These are phyloP conservation scores for Bubo blakistoni DNA, from an alignment of 2,113 vertebrate species.

Conservation along the genomic window DNA sequence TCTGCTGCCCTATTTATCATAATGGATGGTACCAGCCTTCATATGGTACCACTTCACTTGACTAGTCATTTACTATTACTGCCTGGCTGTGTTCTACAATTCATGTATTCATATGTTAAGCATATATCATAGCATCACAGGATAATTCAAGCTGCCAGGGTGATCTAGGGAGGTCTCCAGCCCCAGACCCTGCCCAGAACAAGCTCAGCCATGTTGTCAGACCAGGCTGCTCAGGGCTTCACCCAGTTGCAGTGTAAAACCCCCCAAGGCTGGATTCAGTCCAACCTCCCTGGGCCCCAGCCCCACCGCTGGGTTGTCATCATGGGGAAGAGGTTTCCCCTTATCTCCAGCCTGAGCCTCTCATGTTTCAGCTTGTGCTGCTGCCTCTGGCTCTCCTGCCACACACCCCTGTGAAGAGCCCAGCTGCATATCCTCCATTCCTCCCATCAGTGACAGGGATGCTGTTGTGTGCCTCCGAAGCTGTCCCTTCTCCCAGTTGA, in stretches of 20 bases:
- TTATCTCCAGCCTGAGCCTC: not conserved
- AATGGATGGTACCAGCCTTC: not conserved
- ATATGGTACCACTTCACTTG: not conserved
- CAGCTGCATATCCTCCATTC: not conserved
- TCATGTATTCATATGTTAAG: not conserved
- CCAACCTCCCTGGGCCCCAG: fast-evolving
- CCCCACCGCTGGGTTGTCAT: not conserved
- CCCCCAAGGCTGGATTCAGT: fast-evolving
- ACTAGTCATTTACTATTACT: not conserved
- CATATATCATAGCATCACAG: not conserved
- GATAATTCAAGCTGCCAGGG: not conserved
- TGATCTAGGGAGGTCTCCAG: not conserved
- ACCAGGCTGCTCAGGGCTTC: not conserved
- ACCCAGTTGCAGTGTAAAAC: fast-evolving
- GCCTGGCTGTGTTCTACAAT: not conserved
- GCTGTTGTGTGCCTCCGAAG: not conserved
- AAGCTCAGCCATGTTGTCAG: not conserved
- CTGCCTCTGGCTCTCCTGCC: not conserved
- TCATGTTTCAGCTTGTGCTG: not conserved
- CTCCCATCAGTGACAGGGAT: not conserved
- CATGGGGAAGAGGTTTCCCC: not conserved
- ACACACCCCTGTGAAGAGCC: not conserved
- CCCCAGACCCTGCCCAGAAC: not conserved
- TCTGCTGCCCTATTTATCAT: not conserved
- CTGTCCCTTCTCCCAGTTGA: not conserved